These are phyloP conservation scores for Serranus cabrilla DNA, from an alignment of 2,797 vertebrate species.

Conservation along the genomic window DNA sequence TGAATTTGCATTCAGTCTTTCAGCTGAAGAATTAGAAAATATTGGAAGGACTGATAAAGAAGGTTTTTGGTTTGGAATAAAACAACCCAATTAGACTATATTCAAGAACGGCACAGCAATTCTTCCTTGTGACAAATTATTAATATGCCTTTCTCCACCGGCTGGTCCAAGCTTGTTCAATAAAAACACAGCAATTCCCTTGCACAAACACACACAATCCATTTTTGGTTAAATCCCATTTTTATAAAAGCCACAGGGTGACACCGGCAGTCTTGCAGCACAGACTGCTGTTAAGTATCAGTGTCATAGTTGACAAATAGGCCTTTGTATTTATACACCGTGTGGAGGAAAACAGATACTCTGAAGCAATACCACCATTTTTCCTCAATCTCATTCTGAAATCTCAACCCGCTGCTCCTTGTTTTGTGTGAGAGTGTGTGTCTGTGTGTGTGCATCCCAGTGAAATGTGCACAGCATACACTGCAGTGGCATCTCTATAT, in stretches of 20 bases:
- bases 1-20: slow-evolving; percentile 34
- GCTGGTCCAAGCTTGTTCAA: neutral
- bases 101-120: slow-evolving; percentile 15
- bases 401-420: slow-evolving; percentile 23
- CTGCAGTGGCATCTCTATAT: neutral
- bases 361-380: slow-evolving; percentile 36
- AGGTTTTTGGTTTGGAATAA: slow-evolving; percentile 14
- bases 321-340: slow-evolving; percentile 42
- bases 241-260: slow-evolving; percentile 32
- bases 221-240: slow-evolving; percentile 38
- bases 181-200: slow-evolving; percentile 8
- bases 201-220: neutral
- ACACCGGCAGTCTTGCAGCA: slow-evolving; percentile 36
- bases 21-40: slow-evolving; percentile 5
- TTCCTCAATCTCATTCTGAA: slow-evolving; percentile 39
- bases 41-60: slow-evolving; percentile 21
- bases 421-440: neutral
- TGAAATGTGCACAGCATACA: neutral
- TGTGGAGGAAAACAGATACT: slow-evolving; percentile 44
- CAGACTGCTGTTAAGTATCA: slow-evolving; percentile 49
- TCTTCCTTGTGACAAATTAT: slow-evolving; percentile 22
- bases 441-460: slow-evolving; percentile 2
- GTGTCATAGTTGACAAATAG: slow-evolving; percentile 66
- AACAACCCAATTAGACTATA: slow-evolving; percentile 17
- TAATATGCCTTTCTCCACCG: slow-evolving; percentile 4